Percentiles rank a stretch among this genome's conserved stretches.
Evolutionary conservation across 2,797 vertebrate species (phyloP).

Genomic region (Myotis daubentonii): DNA sequence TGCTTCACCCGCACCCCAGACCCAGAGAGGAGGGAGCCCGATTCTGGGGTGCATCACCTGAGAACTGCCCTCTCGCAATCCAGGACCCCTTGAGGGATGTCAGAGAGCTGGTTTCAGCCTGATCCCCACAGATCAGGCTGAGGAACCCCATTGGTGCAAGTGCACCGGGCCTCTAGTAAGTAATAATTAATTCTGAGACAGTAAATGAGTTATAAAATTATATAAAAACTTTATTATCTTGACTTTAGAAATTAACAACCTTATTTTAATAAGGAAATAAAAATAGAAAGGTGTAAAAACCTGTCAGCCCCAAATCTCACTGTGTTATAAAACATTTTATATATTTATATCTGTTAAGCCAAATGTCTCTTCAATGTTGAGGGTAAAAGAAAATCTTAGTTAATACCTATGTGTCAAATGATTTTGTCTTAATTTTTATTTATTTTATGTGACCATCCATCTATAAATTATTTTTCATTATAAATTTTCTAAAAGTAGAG

Average conservation of each 20-base stretch:
- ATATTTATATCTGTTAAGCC: background rate
- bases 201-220: background rate
- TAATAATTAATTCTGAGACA: background rate
- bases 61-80: too few relatives aligned
- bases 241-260: background rate
- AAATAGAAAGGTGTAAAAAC: background rate
- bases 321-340: background rate
- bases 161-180: background rate
- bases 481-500: conserved; percentile 43
- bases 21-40: too few relatives aligned
- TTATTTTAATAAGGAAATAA: background rate
- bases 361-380: background rate
- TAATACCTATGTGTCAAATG: background rate
- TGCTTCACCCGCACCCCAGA: too few relatives aligned
- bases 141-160: too few relatives aligned
- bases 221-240: background rate
- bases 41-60: too few relatives aligned
- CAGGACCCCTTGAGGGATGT: too few relatives aligned
- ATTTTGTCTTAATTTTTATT: background rate
- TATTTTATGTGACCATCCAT: background rate
- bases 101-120: too few relatives aligned
- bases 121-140: too few relatives aligned
- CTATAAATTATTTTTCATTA: background rate
- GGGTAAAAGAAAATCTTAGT: background rate
- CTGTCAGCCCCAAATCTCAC: background rate